Conservation (phyloP, 37 sponge, comb jelly and placozoan species). For the Cliona cf. orientalis region DNA sequence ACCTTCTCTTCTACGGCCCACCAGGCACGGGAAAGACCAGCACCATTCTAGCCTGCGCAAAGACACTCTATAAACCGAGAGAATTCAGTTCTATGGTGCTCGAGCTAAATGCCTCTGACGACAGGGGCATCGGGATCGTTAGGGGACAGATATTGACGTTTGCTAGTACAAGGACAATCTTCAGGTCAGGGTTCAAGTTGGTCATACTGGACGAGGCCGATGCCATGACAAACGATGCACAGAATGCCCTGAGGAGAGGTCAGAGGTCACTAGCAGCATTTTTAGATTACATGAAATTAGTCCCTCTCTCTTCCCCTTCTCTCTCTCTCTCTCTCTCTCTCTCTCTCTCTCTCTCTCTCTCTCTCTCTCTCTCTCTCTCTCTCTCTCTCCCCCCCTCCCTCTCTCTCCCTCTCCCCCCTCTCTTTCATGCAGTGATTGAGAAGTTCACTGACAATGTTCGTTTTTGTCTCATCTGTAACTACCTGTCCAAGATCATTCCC, state of each 20-base stretch:
- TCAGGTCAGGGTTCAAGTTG: conserved; percentile 93
- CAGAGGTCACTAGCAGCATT: background rate
- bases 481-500: conserved; percentile 96
- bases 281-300: background rate
- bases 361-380: conserved; percentile 49
- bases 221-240: conserved; percentile 98
- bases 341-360: conserved; percentile 23
- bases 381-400: conserved; percentile 6
- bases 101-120: conserved; percentile 99
- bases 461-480: conserved; percentile 98
- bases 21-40: conserved; percentile 99
- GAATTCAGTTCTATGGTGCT: conserved; percentile 95
- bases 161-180: conserved; percentile 95
- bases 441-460: conserved; percentile 96
- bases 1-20: conserved; percentile 97
- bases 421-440: conserved; percentile 79
- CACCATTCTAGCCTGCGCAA: conserved; percentile 96
- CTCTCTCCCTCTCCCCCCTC: background rate
- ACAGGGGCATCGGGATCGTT: conserved; percentile 98
- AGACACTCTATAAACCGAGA: conserved; percentile 68
- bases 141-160: conserved; percentile 90
- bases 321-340: background rate
- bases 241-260: conserved; percentile 97
- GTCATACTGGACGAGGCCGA: conserved; percentile 98
- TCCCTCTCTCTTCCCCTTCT: background rate